Evolutionary conservation across 1,140 invertebrate species (phyloP).

Genomic region (Ceratitis capitata): DNA sequence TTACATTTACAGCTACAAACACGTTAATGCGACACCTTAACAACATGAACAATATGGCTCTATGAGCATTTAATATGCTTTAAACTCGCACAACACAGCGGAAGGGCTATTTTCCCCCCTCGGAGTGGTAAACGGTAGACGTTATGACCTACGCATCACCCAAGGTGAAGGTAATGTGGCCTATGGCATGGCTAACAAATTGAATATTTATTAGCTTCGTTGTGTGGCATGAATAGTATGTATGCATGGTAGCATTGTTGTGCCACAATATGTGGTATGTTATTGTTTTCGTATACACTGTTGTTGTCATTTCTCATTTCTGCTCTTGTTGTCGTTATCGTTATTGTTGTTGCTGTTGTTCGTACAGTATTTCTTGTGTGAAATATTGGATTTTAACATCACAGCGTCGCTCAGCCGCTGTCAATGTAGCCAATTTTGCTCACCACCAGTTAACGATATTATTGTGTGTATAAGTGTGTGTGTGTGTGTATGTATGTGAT

Average conservation of each 20-base stretch:
- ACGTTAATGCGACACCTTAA: constrained; percentile 12
- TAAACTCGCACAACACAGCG: background rate
- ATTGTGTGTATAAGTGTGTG: background rate
- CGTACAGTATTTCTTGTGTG: background rate
- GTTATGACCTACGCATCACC: background rate
- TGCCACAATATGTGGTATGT: constrained; percentile 14
- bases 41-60: background rate
- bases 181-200: constrained; percentile 14
- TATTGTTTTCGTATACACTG: background rate
- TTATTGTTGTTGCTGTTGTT: background rate
- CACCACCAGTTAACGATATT: too few species aligned
- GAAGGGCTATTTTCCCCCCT: too few species aligned
- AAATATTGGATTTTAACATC: background rate
- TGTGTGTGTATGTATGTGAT: constrained; percentile 29
- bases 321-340: background rate
- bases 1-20: constrained; percentile 30
- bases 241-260: background rate
- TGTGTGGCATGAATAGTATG: background rate
- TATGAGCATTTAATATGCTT: constrained; percentile 23
- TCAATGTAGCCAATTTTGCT: constrained; percentile 27
- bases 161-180: constrained; percentile 14
- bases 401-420: constrained; percentile 54
- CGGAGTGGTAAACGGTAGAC: background rate
- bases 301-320: too few species aligned
- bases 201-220: constrained; percentile 32